Base-by-base conservation (phyloP, 2,113 vertebrate genomes). In the Meriones unguiculatus region DNA sequence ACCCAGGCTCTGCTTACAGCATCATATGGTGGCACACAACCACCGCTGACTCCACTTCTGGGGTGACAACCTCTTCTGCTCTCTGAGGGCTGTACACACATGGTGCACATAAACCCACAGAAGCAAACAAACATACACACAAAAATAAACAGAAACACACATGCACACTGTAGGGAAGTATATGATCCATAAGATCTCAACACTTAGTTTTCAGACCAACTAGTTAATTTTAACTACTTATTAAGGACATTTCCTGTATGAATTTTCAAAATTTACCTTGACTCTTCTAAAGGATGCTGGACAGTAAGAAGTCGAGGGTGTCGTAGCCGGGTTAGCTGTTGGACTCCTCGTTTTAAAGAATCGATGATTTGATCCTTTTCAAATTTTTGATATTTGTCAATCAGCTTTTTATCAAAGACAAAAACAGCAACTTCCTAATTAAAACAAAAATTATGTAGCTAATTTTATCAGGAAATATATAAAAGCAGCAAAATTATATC, bases 271-370 rank as follows among this genome's bases (percentile, higher is more conserved):
- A 62, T 90, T 99, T 98, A 99, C 99, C 99, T 99, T 72, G 99
- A 99, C 98, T 99, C 99, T 97, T 99, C 99, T 95, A 99, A 98
- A n/a, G 99, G 99, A 98, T 99, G 99, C 89, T 99, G 99, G 30
- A 99, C 99, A 50, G 99, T 99, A 97, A 99, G 99, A 46, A 99
- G 98, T 28, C 99, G 99, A 38, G 99, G 99, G 89, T 99, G 99
- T 78, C 99, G 99, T 93, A 99, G 98, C 82, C 99, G 99, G 75
- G 99, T 99, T 89, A 99, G 98, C 97, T 99, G 99, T 12, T 99
- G 99, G 94, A 99, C 99, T 46, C 99, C 99, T 98, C 98, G 98
- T 98, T 99, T 99, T 90, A 99, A 98, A 10, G 99, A 99, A 97
- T 99, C 99, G 2, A 99, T 98, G 87, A 99, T 99, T 97, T 99